Evolutionary conservation across 2,113 vertebrate genomes (phyloP), one percentile per base, ranked within the genome.

Genomic region (Gorsachius goisagi): DNA sequence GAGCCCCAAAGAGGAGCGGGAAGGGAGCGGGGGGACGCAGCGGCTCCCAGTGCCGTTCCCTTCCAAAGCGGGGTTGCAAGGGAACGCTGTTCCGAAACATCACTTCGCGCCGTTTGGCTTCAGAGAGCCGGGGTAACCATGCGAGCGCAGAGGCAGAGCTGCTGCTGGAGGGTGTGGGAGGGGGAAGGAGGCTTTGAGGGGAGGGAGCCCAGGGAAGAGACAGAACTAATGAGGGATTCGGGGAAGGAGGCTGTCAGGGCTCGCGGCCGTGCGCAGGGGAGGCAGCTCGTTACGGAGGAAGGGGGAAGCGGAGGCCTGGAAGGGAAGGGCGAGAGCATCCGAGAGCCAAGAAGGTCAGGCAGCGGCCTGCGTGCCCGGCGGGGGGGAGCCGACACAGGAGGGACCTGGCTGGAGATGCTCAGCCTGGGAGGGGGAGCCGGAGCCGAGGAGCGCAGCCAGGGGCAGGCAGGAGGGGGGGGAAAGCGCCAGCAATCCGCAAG

Each of bases 21-120:
- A 33, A 71, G 58, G 63, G 50, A n/a, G 58, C 37, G 56, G 21
- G 21, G 12, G 35, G 62, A 28, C 3, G 59, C 39, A 7, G 79
- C 17, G 0, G 86, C 9, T 77, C 72, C 86, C 22, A 4, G 0
- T 77, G 53, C 68, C 66, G 2, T n/a, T 27, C 23, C 39, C 72
- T 3, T 1, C 30, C 14, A 35, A 23, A 21, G 15, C 4, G 1
- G 72, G 71, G 24, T 39, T 14, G 58, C 30, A 5, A 56, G 88
- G 56, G 27, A 64, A 35, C 7, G 6, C 50, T 39, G 28, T 72
- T 28, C 85, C 85, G 94, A 90, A 86, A 91, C 37, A 88, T 50
- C 85, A 82, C 28, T 97, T 83, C 77, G 2, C 67, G 78, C 94
- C 96, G 52, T 68, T 90, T 27, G 90, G 92, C 92, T 97, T 66